Evolutionary conservation across 2,888 invertebrate genomes (phyloP).

Genomic region (Globia sparganii): DNA sequence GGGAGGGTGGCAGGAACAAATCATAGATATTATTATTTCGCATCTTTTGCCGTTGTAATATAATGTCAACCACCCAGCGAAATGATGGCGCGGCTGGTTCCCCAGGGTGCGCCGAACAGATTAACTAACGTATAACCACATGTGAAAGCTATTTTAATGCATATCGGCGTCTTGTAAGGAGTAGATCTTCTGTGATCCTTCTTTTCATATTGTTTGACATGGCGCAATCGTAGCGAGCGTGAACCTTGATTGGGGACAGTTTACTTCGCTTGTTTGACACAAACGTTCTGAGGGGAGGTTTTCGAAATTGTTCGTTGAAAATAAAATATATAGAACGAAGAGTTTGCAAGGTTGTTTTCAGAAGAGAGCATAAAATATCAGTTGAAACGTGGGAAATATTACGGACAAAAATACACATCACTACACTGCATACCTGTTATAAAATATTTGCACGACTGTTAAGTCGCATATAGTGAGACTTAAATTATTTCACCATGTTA

Average conservation of each 20-base stretch:
- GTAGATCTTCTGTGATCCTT: constrained; percentile 24
- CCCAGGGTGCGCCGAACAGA: neutral
- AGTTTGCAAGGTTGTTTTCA: neutral
- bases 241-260: constrained; percentile 45
- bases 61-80: neutral
- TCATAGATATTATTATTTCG: neutral
- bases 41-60: neutral
- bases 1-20: no score
- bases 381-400: neutral
- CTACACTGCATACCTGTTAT: no score
- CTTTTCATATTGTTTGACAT: neutral
- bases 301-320: constrained; percentile 10
- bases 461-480: no score
- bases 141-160: neutral
- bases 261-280: constrained; percentile 42
- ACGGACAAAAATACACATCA: neutral
- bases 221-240: constrained; percentile 22
- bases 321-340: neutral
- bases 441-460: no score
- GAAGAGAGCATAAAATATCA: neutral
- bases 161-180: neutral
- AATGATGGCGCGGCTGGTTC: neutral
- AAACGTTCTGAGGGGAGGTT: constrained; percentile 11
- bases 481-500: no score
- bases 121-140: neutral